Evolutionary conservation across 2,888 invertebrate genomes (phyloP), one percentile per base, ranked within the genome.

Genomic region (Ennomos quercinarius): DNA sequence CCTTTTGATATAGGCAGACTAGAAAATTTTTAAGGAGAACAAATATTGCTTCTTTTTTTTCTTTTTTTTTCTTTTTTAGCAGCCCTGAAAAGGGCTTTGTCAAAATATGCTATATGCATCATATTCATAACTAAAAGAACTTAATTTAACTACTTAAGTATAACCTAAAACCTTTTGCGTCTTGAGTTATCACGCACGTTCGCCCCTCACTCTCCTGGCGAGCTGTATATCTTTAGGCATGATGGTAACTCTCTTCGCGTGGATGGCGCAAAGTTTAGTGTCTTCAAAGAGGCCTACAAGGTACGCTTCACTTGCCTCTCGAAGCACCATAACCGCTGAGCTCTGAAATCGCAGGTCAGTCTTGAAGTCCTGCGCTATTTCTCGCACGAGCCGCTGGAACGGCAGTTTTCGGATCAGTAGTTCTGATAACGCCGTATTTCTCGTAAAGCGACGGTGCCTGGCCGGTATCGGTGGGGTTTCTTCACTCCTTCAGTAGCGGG

Each of bases 231-330:
- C 89, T 39, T 87, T 89, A 0, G 89, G 90, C 89, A 90, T 89
- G 0, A 89, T 89, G 0, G 89, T 91, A 0, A 91, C 89, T 2
- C 90, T 67, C 43, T 85, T 89, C 0, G 88, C 96, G 73, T 96
- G 96, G 68, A 96, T 96, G 39, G 96, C 96, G 80, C 96, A 96
- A 72, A 96, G 84, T 79, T 96, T 96, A 34, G 96, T 96, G 73
- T 96, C 96, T 78, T 96, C 96, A 76, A 96, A 96, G 0, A 96
- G 84, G 9, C 95, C 95, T 10, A 95, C 95, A 35, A 95, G 77
- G 72, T 95, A 93, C 67, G 94, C 93, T 77, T 95, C 89, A 71
- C 94, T 91, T 0, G 93, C 93, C 67, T 94, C 94, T 69, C 95
- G 95, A 27, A 95, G 84, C 55, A 95, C 95, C 87, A 94, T 94